Percentiles rank a stretch among this genome's conserved stretches.
Evolutionary conservation across 2,113 vertebrate genomes (phyloP).

Genomic region (Lepus timidus): DNA sequence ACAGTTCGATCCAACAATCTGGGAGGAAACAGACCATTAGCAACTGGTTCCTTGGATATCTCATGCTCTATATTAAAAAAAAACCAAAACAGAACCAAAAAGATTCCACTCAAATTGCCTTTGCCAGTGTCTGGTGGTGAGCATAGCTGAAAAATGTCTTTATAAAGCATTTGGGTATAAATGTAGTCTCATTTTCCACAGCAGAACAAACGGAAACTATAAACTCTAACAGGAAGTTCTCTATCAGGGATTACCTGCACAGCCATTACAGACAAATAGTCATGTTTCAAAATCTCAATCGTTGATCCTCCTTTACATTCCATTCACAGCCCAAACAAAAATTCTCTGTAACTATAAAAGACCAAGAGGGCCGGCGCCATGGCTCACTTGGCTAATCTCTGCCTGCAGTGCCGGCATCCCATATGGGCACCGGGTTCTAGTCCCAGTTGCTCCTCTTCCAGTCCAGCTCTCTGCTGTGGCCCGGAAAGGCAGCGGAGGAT

Average conservation of each 20-base stretch:
- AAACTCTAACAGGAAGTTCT: not conserved
- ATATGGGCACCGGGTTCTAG: too few relatives aligned
- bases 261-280: not conserved
- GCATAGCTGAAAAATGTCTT: not conserved
- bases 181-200: not conserved
- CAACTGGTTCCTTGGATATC: not conserved
- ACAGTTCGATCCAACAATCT: not conserved
- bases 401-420: too few relatives aligned
- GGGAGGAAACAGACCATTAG: not conserved
- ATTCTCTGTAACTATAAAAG: not conserved
- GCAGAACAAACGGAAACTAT: not conserved
- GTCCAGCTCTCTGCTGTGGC: too few relatives aligned
- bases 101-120: not conserved
- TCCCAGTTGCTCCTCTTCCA: too few relatives aligned
- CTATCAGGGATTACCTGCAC: not conserved
- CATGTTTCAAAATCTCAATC: not conserved
- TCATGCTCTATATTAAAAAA: not conserved
- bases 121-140: not conserved
- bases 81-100: not conserved
- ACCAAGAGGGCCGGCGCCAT: too few relatives aligned
- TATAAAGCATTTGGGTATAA: not conserved
- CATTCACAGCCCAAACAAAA: slow-evolving; percentile 28
- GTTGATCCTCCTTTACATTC: not conserved
- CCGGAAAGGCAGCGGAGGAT: too few relatives aligned
- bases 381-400: too few relatives aligned